Conservation (phyloP, 1,140 invertebrate species). For the Oppia nitens region DNA sequence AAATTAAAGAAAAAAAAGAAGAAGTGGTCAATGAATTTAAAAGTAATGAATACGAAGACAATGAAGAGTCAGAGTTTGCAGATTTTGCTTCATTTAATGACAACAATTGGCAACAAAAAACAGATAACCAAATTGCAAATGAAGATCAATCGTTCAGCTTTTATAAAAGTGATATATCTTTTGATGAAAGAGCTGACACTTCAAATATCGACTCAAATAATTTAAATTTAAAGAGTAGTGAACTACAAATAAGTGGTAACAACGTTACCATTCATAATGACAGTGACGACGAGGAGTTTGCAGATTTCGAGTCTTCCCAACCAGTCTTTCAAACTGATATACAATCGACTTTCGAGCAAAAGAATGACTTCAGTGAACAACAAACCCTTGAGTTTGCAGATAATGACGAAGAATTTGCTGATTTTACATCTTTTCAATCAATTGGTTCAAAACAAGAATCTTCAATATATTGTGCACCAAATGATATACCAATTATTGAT, state of each 20-base stretch:
- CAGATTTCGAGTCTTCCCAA: conserved; percentile 14
- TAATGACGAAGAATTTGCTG: neutral
- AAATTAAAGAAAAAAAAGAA: too few relatives aligned
- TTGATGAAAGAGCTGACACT: too few relatives aligned
- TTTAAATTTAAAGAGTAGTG: neutral
- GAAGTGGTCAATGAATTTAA: neutral
- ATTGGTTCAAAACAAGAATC: neutral
- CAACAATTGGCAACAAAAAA: neutral
- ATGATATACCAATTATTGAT: neutral
- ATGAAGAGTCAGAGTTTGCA: conserved; percentile 10
- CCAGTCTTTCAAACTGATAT: conserved; percentile 10
- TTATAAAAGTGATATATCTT: neutral
- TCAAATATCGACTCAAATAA: too few relatives aligned
- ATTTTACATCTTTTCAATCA: neutral
- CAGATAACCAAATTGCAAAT: neutral
- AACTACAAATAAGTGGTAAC: neutral
- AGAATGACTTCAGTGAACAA: too few relatives aligned
- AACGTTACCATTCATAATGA: neutral
- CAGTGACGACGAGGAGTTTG: conserved; percentile 8
- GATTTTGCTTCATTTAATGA: neutral
- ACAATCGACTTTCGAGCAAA: too few relatives aligned
- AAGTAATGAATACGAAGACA: neutral
- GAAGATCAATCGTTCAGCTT: neutral
- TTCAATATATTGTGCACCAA: neutral
- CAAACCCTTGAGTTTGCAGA: neutral